phyloP scores from a whole-genome alignment of 2,113 vertebrate genomes.

The Hypocryptadius cinnamomeus region DNA sequence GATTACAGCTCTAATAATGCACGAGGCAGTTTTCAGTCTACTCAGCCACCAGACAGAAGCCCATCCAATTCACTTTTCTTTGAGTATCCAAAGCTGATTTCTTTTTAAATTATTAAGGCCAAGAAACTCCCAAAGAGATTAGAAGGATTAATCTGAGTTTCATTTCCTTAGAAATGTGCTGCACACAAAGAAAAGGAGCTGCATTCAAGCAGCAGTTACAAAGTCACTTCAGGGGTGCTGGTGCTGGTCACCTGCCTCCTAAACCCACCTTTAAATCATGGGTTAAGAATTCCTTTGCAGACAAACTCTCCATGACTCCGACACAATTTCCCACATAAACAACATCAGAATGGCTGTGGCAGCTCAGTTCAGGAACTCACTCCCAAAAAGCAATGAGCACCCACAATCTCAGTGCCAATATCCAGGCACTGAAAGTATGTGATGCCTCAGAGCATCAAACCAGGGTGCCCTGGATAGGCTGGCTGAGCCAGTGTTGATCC shows the following conservation, averaged over 20 bases:
- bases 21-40: neutral
- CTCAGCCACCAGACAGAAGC: neutral
- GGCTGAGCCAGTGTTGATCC: rapidly evolving
- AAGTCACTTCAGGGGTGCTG: neutral
- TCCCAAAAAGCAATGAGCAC: neutral
- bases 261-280: neutral
- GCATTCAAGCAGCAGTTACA: neutral
- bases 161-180: neutral
- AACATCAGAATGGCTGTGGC: neutral
- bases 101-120: neutral
- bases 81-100: neutral
- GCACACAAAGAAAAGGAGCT: neutral
- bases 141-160: neutral
- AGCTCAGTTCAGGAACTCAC: neutral
- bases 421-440: neutral
- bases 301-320: neutral
- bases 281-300: neutral
- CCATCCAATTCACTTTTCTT: neutral
- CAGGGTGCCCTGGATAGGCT: neutral
- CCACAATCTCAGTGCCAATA: neutral
- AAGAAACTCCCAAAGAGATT: neutral
- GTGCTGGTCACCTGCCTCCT: neutral
- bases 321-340: neutral
- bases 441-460: neutral
- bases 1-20: neutral